Base-by-base conservation (phyloP, 2,888 invertebrate species). In the Nudaria mundana region DNA sequence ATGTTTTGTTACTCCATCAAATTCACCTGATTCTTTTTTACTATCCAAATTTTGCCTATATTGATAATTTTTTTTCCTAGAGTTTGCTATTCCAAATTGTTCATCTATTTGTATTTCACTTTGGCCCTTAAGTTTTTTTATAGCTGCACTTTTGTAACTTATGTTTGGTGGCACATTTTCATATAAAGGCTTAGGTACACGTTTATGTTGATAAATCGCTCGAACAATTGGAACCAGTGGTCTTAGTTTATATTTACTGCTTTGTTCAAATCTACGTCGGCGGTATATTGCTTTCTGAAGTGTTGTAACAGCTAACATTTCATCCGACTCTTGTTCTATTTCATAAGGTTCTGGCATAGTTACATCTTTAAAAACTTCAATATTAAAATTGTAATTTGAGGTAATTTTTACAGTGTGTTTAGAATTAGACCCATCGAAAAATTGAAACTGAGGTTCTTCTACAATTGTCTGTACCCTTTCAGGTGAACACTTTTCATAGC, bases 341-440 rank as follows among this genome's bases (percentile, higher is more conserved):
- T 16, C 33, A 5, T 20, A 8, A 11, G 36, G 15, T 5, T 15
- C 13, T 6, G 34, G 43, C 13, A 51, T 41, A 10, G 34, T 13
- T 24, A 29, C n/a, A 25, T 61, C 58, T 56, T 52, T 61, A 18
- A 23, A 54, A 48, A 59, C 54, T 30, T 57, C 62, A 12, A 59
- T 23, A 37, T 52, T 41, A 28, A 59, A 50, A 38, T 40, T 52
- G 16, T 44, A 46, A 25, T 51, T 42, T 5, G 60, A 63, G 20
- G 38, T 12, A 23, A 63, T 54, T 44, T 22, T 58, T 6, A 62
- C 59, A 2, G 43, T 37, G 30, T 62, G 40, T 39, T 30, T 57
- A 10, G 26, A 29, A 30, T 30, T 12, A 26, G 28, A 38, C 8
- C 34, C 35, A 10, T 23, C 7, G 13, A 51, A 38, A 20, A 60